A percentile compares a stretch with the other conserved stretches of the same genome.
Conservation (phyloP, 2,888 invertebrate species). For the Plusia festucae region DNA sequence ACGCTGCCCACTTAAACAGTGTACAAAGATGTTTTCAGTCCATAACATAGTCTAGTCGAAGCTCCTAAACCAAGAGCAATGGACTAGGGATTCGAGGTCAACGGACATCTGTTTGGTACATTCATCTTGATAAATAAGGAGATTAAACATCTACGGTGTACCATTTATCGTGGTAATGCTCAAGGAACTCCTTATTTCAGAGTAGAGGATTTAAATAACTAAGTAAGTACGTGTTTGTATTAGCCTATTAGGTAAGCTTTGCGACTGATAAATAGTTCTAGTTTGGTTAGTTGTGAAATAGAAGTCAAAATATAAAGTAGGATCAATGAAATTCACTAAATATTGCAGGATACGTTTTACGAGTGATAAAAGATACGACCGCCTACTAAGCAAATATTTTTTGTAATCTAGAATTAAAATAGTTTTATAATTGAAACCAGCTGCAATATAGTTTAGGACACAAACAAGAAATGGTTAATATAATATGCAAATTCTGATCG, state of each 20-base stretch:
- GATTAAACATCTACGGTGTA: constrained; percentile 13
- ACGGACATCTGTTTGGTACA: constrained; percentile 38
- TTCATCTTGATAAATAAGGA: constrained; percentile 39
- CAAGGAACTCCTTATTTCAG: constrained; percentile 4
- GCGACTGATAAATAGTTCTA: neutral
- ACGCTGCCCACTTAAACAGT: constrained; percentile 1
- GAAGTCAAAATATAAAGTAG: neutral
- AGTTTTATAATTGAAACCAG: neutral
- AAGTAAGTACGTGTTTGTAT: neutral
- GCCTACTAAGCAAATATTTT: neutral
- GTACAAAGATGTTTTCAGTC: neutral
- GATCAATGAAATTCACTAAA: neutral
- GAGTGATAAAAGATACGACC: too few relatives aligned
- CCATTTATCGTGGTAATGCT: constrained; percentile 7
- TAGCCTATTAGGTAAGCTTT: constrained; percentile 3
- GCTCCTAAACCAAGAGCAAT: constrained; percentile 15
- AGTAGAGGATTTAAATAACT: neutral
- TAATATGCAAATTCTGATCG: constrained; percentile 44
- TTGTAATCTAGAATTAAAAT: neutral
- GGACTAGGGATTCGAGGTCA: constrained; percentile 27
- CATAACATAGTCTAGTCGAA: constrained; percentile 8
- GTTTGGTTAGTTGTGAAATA: neutral
- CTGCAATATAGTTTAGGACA: constrained; percentile 7
- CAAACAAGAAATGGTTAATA: constrained; percentile 28
- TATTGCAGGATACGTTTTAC: neutral